Evolutionary conservation across 2,888 invertebrate species (phyloP), one percentile per base, ranked within the genome.

Genomic region (Ennomos erosarius): DNA sequence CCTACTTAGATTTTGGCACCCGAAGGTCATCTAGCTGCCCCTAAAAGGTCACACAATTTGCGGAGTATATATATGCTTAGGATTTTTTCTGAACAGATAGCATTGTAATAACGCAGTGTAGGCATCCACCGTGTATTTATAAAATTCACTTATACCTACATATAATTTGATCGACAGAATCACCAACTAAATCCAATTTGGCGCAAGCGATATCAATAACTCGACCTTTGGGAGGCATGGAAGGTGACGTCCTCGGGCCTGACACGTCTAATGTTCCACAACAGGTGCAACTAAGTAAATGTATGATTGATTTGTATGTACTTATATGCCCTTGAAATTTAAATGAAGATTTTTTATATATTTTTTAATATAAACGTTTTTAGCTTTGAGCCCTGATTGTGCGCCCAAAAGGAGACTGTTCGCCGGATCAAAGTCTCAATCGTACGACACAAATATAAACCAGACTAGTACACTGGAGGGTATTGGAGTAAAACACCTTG

Each of bases 401-500:
- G 64, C 59, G 10, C 62, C 58, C 4, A 84, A 74, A 62, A 75
- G 82, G 49, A 76, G 72, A 59, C 73, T 71, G 45, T 85, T 78
- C 47, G 61, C 70, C 0, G 48, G 54, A 0, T 57, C 57, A 33
- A 90, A 88, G 61, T 80, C 88, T 0, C 63, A 71, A 9, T 86
- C 90, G 0, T 84, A 67, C 43, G 90, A 90, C 26, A 66, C 65
- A 1, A 68, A 63, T 36, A 39, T 57, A 26, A 66, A 60, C 38
- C 63, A 62, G 1, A 62, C 26, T 26, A 26, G 65, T 2, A 55
- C 62, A 0, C 62, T 75, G 5, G 79, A 76, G 1, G 82, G 86
- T 39, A 82, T 90, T 13, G 79, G 78, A 0, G 85, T 90, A 35
- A 88, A 73, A 55, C 87, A 88, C 55, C 67, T 90, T 38, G 84